Base-by-base conservation (phyloP, 2,797 vertebrate genomes). In the Pachyuromys duprasi region DNA sequence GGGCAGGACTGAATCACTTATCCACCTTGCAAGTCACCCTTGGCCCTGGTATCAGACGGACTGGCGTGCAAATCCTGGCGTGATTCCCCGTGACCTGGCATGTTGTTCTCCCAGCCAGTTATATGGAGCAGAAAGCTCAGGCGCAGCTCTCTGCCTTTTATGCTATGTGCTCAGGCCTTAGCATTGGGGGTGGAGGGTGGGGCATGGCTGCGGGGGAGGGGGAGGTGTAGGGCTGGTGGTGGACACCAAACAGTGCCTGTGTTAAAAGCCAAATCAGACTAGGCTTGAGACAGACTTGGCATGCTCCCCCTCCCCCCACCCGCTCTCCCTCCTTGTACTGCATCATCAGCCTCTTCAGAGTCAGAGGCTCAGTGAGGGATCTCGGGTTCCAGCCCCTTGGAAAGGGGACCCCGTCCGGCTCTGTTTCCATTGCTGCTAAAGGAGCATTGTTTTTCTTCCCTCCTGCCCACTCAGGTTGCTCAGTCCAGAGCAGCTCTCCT, bases 381-480 rank as follows among this genome's bases (percentile, higher is more conserved):
- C 97, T 98, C 96, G 65, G 83, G 91, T 98, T 98, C 90, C 96
- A 84, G 86, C 49, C 83, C 88, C 86, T 69, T 89, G 89, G 97
- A 97, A 98, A 97, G 86, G 39, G 78, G 96, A 98, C 67, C 96
- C 97, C 72, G 0, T 2, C 13, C 42, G 94, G 96, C 67, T 96
- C 94, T 53, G 57, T 92, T 97, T 97, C 95, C 91, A 76, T 62
- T 93, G 86, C 92, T 76, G 62, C 84, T 80, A 49, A 18, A 31
- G 0, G 6, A 70, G 86, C 79, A 86, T 93, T 96, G 90, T 94
- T 74, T 96, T 92, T 91, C 80, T 69, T 84, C 76, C 91, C 14
- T 65, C 36, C 36, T 75, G 70, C 28, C 49, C 28, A 28, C 91
- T 95, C 84, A 63, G 72, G 83, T 95, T 95, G 18, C 75, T 18